A percentile compares a stretch with the other conserved stretches of the same genome.
Evolutionary conservation across 2,113 vertebrate species (phyloP).

Genomic region (Gymnogyps californianus): DNA sequence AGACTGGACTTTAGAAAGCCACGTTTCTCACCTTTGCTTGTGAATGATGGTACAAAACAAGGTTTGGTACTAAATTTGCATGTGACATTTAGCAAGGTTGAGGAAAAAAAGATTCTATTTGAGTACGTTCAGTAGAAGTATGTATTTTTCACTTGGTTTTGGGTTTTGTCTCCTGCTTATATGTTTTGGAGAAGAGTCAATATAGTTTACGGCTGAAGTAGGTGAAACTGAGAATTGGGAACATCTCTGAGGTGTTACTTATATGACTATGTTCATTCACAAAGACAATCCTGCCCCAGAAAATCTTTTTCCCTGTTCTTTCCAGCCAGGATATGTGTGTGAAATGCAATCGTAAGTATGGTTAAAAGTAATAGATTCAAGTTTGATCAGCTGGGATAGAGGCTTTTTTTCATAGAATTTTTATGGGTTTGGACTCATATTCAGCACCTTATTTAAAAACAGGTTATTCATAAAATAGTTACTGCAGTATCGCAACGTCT

Average conservation of each 20-base stretch:
- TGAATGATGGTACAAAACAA: not conserved
- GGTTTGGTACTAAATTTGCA: not conserved
- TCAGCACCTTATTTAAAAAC: not conserved
- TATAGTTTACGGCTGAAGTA: not conserved
- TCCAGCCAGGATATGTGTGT: not conserved
- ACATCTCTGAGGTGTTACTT: not conserved
- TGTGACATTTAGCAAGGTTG: constrained; percentile 6
- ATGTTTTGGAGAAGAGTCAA: not conserved
- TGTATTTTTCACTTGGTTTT: constrained; percentile 18
- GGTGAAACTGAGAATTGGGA: not conserved
- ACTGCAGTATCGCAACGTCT: not conserved
- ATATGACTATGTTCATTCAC: not conserved
- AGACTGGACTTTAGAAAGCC: not conserved
- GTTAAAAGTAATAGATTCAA: not conserved
- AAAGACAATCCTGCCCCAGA: not conserved
- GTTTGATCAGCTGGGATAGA: not conserved
- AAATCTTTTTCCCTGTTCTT: not conserved
- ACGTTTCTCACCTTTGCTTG: not conserved
- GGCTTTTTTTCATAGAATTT: not conserved
- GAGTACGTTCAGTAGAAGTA: not conserved
- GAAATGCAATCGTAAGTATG: not conserved
- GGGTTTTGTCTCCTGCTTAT: not conserved
- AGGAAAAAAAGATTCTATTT: not conserved
- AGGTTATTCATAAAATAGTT: not conserved
- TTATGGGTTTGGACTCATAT: not conserved